Percentiles rank a stretch among this genome's conserved stretches.
These are phyloP conservation scores for Octonoba sinensis DNA, from an alignment of 2,888 invertebrate species.

Conservation along the genomic window DNA sequence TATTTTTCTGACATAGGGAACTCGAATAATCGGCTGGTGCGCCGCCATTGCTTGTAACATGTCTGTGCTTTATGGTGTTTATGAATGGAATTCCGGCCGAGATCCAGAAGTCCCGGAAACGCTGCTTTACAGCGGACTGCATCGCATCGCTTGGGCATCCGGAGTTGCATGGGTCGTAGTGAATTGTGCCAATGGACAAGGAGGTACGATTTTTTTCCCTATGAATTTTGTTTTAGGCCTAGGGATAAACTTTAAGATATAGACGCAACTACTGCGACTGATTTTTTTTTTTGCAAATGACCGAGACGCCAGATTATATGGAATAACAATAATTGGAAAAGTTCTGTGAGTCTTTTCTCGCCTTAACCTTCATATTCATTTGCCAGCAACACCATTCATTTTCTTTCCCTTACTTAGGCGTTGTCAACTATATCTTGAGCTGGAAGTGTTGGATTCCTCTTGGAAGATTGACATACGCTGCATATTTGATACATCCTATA, in stretches of 20 bases:
- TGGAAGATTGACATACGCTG: constrained; percentile 33
- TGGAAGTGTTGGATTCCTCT: constrained; percentile 45
- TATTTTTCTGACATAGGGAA: no score
- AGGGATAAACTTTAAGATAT: no score
- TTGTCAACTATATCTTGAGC: constrained; percentile 50
- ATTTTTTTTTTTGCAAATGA: no score
- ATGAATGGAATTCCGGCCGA: constrained; percentile 50
- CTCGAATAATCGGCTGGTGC: constrained; percentile 33
- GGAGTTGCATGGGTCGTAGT: constrained; percentile 51
- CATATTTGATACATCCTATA: constrained; percentile 47
- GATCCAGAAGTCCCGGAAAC: constrained; percentile 22
- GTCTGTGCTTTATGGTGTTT: constrained; percentile 48
- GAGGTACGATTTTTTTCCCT: constrained; percentile 16
- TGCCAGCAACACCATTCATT: no score
- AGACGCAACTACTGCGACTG: no score
- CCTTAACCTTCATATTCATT: no score
- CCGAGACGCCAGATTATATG: no score
- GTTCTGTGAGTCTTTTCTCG: no score
- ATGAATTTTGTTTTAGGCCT: no score
- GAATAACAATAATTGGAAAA: no score
- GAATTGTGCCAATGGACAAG: constrained; percentile 44
- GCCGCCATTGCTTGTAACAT: constrained; percentile 33
- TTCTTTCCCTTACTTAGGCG: constrained; percentile 19
- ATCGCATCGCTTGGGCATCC: constrained; percentile 35
- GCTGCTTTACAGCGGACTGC: constrained; percentile 26